phyloP scores from a whole-genome alignment of 53 echinoderm and acorn worm genomes.

The Glandiceps talaboti region DNA sequence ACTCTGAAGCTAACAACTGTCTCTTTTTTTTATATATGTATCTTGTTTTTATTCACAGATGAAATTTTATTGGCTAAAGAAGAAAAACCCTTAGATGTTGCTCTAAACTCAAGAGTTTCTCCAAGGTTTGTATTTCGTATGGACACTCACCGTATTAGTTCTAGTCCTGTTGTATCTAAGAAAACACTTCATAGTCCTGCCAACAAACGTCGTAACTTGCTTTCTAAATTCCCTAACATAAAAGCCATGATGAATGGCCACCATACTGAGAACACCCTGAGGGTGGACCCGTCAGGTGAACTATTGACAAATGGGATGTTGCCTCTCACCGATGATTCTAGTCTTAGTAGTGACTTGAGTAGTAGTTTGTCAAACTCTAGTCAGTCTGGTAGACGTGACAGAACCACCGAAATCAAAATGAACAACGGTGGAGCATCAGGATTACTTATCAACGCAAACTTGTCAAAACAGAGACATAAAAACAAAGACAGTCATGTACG shows the following conservation, averaged over 20 bases:
- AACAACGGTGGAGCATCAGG: neutral
- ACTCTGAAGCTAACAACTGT: too few species aligned
- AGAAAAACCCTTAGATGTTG: slow-evolving; percentile 75
- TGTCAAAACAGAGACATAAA: neutral
- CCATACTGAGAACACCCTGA: neutral
- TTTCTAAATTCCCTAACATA: neutral
- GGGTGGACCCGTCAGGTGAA: neutral
- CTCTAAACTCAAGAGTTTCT: slow-evolving; percentile 51
- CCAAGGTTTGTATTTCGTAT: slow-evolving; percentile 23
- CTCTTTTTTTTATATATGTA: too few species aligned
- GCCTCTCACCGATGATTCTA: neutral
- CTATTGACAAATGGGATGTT: neutral
- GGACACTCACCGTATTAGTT: neutral
- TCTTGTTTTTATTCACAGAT: too few species aligned
- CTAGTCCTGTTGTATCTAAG: neutral
- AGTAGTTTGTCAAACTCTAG: neutral
- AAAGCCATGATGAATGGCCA: neutral
- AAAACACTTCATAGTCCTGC: neutral
- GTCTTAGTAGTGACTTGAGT: neutral
- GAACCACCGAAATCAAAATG: neutral
- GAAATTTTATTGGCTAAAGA: slow-evolving; percentile 71
- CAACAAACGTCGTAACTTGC: neutral
- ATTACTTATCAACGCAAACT: neutral
- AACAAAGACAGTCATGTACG: slow-evolving; percentile 14
- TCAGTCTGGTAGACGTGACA: neutral